Evolutionary conservation across 2,113 vertebrate species (phyloP).

Genomic region (Odontesthes bonariensis): DNA sequence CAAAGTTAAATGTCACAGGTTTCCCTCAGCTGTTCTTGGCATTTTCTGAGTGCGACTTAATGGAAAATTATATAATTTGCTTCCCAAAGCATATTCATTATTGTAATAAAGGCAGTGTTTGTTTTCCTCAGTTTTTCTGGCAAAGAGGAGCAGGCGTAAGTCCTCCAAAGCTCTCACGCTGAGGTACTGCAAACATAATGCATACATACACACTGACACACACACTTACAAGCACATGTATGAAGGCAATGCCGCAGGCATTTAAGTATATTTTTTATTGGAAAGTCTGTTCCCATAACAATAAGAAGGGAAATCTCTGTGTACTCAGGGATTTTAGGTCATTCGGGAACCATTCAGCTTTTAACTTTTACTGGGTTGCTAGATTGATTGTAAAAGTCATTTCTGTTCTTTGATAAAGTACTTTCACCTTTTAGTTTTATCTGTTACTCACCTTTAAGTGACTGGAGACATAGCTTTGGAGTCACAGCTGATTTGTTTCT

Average conservation of each 20-base stretch:
- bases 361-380: slow-evolving; percentile 14
- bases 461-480: slow-evolving; percentile 18
- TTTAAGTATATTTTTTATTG: slow-evolving; percentile 54
- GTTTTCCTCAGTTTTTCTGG: slow-evolving; percentile 64
- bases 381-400: slow-evolving; percentile 24
- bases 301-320: slow-evolving; percentile 32
- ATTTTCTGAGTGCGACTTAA: slow-evolving; percentile 58
- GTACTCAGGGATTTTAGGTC: slow-evolving; percentile 32
- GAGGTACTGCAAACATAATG: slow-evolving; percentile 27
- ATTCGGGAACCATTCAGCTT: slow-evolving; percentile 21
- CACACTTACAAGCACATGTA: slow-evolving; percentile 21
- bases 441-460: slow-evolving; percentile 41
- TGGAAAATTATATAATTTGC: slow-evolving; percentile 67
- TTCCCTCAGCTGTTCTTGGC: slow-evolving; percentile 71
- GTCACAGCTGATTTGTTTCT: slow-evolving; percentile 23
- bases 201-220: slow-evolving; percentile 34
- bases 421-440: slow-evolving; percentile 17
- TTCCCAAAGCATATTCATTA: slow-evolving; percentile 71
- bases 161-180: slow-evolving; percentile 43
- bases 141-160: slow-evolving; percentile 28
- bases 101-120: slow-evolving; percentile 72
- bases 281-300: slow-evolving; percentile 62
- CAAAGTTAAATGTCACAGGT: slow-evolving; percentile 74
- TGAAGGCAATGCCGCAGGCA: slow-evolving; percentile 30
- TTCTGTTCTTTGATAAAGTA: slow-evolving; percentile 5